Conservation (phyloP, 2,797 vertebrate species). For the Pantherophis vulpinus region DNA sequence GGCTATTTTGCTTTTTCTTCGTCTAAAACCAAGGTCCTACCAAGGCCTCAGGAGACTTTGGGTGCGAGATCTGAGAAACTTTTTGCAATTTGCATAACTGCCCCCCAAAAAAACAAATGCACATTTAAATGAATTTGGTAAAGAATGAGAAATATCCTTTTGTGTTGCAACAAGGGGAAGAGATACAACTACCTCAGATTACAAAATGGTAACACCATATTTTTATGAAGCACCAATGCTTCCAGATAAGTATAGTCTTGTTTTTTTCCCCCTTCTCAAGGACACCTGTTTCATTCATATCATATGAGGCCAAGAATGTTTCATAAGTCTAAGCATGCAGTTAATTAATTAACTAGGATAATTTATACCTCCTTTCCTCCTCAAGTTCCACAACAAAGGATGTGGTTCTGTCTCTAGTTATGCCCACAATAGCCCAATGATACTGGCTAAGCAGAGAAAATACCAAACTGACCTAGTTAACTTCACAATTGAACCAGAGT, state of each 20-base stretch:
- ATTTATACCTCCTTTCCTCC: neutral
- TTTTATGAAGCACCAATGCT: conserved; percentile 39
- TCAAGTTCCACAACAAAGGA: neutral
- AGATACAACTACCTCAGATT: conserved; percentile 42
- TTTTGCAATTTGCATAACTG: neutral
- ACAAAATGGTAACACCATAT: conserved; percentile 48
- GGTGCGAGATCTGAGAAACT: neutral
- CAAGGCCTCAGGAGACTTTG: neutral
- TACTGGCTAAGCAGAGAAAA: neutral
- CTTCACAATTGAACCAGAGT: neutral
- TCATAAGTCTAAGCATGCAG: neutral
- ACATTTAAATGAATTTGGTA: neutral
- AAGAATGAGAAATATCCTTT: neutral
- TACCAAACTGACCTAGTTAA: neutral
- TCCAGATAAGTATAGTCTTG: conserved; percentile 34
- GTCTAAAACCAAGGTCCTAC: neutral
- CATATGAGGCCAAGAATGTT: neutral
- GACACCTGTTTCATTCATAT: conserved; percentile 11
- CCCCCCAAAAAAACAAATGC: rapidly evolving
- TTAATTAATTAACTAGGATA: neutral
- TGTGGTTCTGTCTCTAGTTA: neutral
- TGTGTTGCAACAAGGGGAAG: conserved; percentile 7
- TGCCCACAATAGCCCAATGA: neutral
- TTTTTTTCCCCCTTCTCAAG: neutral
- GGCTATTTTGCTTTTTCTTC: neutral